phyloP scores from a whole-genome alignment of 2,797 vertebrate species.

The Hydrolagus colliei region DNA sequence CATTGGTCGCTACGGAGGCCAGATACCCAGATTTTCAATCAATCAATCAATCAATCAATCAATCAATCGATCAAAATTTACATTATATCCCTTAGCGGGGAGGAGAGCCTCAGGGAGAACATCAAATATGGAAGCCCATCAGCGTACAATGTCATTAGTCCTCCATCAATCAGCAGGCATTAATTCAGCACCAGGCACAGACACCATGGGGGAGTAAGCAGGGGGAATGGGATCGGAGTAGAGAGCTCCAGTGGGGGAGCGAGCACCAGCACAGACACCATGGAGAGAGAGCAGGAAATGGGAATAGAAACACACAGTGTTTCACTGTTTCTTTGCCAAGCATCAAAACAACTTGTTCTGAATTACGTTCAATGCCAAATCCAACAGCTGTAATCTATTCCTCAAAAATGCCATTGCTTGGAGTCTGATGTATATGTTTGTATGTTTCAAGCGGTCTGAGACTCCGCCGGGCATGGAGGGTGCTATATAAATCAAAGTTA shows the following conservation, averaged over 20 bases:
- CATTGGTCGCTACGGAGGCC: not conserved
- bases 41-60: too few relatives aligned
- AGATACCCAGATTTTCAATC: not conserved
- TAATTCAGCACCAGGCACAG: too few relatives aligned
- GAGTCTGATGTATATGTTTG: not conserved
- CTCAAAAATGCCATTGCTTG: conserved; percentile 17
- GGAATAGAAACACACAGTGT: too few relatives aligned
- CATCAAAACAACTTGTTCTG: not conserved
- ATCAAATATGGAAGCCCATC: not conserved
- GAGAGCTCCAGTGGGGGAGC: conserved; percentile 22
- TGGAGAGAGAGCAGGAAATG: too few relatives aligned
- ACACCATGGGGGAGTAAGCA: not conserved
- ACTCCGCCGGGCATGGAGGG: too few relatives aligned
- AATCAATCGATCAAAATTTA: too few relatives aligned
- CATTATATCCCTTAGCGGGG: not conserved
- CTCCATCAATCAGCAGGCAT: too few relatives aligned
- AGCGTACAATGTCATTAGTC: not conserved
- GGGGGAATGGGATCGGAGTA: not conserved
- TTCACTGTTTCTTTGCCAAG: not conserved
- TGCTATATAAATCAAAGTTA: too few relatives aligned
- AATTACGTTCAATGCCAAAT: not conserved
- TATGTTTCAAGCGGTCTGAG: too few relatives aligned
- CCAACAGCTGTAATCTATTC: not conserved
- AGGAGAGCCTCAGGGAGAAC: not conserved
- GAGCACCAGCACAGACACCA: too few relatives aligned